phyloP scores from a whole-genome alignment of 2,113 vertebrate species.

The Phoenicopterus ruber region DNA sequence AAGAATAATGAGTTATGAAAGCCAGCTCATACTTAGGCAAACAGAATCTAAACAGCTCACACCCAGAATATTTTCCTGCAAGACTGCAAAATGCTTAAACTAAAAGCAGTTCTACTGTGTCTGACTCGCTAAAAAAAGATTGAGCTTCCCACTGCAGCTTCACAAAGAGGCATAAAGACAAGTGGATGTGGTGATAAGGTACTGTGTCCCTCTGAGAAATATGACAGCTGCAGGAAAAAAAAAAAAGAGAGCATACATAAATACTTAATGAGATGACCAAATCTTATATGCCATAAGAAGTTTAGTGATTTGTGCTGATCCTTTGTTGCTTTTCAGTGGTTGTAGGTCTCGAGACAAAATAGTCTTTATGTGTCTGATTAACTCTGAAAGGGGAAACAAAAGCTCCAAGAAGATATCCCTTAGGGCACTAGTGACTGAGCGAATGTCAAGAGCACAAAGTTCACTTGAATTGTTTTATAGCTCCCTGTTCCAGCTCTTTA shows the following conservation, averaged over 20 bases:
- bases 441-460: background rate
- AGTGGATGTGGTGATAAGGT: background rate
- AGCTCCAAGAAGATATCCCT: background rate
- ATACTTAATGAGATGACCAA: conserved; percentile 49
- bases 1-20: background rate
- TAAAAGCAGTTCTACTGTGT: background rate
- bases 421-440: background rate
- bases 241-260: background rate
- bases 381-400: conserved; percentile 28
- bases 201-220: background rate
- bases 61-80: background rate
- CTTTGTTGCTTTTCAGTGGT: background rate
- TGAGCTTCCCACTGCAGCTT: background rate
- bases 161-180: background rate
- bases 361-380: conserved; percentile 19
- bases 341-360: conserved; percentile 7
- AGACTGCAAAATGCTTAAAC: background rate
- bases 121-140: background rate
- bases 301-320: conserved; percentile 31
- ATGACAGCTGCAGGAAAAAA: background rate
- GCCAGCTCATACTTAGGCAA: background rate
- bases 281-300: background rate
- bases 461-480: background rate
- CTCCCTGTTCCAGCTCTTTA: background rate
- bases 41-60: background rate